A percentile compares a stretch with the other conserved stretches of the same genome.
Evolutionary conservation across 2,797 vertebrate genomes (phyloP).

Genomic region (Astyanax mexicanus): DNA sequence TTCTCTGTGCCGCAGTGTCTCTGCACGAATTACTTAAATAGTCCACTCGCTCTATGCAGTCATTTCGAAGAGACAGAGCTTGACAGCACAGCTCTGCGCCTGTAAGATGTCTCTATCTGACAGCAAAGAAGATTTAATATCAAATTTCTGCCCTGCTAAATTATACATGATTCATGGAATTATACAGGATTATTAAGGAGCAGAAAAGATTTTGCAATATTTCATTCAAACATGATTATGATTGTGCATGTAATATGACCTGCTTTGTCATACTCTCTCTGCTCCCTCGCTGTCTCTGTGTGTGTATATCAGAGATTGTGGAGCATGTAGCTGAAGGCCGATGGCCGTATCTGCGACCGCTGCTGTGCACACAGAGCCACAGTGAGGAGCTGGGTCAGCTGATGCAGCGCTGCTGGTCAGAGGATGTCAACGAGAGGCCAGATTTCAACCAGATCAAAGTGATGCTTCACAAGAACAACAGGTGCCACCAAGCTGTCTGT

Average conservation of each 20-base stretch:
- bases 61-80: constrained; percentile 1
- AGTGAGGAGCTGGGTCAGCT: constrained; percentile 83
- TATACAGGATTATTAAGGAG: background rate
- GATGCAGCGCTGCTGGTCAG: constrained; percentile 87
- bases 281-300: background rate
- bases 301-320: constrained; percentile 75
- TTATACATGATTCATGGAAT: constrained; percentile 9
- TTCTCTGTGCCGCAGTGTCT: background rate
- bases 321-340: constrained; percentile 78
- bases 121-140: background rate
- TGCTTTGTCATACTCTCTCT: background rate
- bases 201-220: background rate
- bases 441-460: constrained; percentile 87
- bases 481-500: constrained; percentile 61
- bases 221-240: constrained; percentile 3
- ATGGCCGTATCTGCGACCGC: constrained; percentile 81
- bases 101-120: background rate
- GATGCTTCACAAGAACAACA: constrained; percentile 83
- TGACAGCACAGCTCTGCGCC: background rate
- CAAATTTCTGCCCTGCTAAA: background rate
- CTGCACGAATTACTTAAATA: background rate
- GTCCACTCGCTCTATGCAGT: background rate
- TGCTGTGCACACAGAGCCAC: constrained; percentile 75
- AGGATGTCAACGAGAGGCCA: constrained; percentile 81
- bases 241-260: background rate